These are phyloP conservation scores for Tigriopus japonicus DNA, from an alignment of 1,140 invertebrate genomes.

Conservation along the genomic window DNA sequence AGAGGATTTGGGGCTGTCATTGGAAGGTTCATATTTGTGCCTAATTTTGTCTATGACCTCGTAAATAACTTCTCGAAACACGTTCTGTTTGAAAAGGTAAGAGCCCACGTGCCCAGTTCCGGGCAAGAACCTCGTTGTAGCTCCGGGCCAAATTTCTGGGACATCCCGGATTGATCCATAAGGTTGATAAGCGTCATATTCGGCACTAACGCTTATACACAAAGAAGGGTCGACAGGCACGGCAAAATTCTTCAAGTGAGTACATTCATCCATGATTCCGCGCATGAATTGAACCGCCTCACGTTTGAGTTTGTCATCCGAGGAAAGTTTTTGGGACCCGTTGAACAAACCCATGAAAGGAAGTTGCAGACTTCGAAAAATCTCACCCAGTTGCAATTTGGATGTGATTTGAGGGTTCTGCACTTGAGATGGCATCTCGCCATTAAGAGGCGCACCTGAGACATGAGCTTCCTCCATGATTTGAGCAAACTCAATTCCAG, in stretches of 20 bases:
- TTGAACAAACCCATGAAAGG: too few relatives aligned
- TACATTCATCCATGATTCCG: conserved; percentile 96
- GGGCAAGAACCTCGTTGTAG: conserved; percentile 62
- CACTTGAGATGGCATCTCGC: too few relatives aligned
- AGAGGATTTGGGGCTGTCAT: not conserved
- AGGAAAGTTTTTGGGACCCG: too few relatives aligned
- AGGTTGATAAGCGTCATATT: conserved; percentile 59
- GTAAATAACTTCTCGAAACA: conserved; percentile 47
- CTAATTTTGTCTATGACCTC: conserved; percentile 9
- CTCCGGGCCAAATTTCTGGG: conserved; percentile 76
- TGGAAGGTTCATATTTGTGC: not conserved
- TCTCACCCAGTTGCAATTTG: too few relatives aligned
- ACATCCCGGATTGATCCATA: conserved; percentile 56
- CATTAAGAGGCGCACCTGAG: too few relatives aligned
- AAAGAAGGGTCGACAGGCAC: conserved; percentile 57
- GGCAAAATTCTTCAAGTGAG: conserved; percentile 81
- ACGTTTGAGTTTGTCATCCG: conserved; percentile 17
- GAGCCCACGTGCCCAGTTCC: conserved; percentile 68
- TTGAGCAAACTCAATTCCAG: conserved; percentile 58
- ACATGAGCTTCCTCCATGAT: conserved; percentile 21
- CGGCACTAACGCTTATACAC: conserved; percentile 64
- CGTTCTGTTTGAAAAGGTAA: conserved; percentile 63
- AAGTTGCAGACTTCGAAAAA: too few relatives aligned
- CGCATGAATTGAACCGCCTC: conserved; percentile 85
- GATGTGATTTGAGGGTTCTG: too few relatives aligned